Percentiles rank a stretch among this genome's conserved stretches.
Conservation (phyloP, 2,888 invertebrate genomes). For the Ochlodes sylvanus region DNA sequence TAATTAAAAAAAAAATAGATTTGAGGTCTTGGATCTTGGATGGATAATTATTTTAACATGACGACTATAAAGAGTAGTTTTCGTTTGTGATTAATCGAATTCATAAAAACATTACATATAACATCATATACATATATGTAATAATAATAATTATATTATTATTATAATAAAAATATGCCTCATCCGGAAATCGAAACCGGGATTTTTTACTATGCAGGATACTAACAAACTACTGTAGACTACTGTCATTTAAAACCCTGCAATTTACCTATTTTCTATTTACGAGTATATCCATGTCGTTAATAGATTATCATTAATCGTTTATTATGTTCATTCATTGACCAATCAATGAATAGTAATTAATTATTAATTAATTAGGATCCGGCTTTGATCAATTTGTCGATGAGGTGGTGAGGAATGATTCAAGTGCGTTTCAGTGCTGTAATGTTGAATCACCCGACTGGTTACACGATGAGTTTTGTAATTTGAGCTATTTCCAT, state of each 20-base stretch:
- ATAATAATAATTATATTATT: too few relatives aligned
- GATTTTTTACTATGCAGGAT: too few relatives aligned
- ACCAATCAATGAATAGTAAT: conserved; percentile 7
- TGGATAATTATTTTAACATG: neutral
- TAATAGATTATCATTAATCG: conserved; percentile 13
- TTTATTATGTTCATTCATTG: conserved; percentile 15
- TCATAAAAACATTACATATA: too few relatives aligned
- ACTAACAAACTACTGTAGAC: too few relatives aligned
- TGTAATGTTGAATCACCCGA: conserved; percentile 56
- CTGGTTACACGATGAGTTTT: conserved; percentile 57
- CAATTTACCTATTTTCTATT: neutral
- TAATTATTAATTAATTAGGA: conserved; percentile 4
- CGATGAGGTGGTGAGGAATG: conserved; percentile 16
- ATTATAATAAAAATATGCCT: too few relatives aligned
- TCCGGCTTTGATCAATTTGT: conserved; percentile 22
- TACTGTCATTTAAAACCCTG: too few relatives aligned
- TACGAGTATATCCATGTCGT: too few relatives aligned
- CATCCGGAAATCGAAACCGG: too few relatives aligned
- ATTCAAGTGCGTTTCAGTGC: conserved; percentile 40
- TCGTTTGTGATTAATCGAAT: neutral
- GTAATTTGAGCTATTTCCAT: conserved; percentile 57
- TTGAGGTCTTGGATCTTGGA: neutral
- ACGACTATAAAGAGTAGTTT: neutral
- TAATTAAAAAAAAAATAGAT: neutral
- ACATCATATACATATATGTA: too few relatives aligned